Base-by-base conservation (phyloP, 2,797 vertebrate genomes). In the Thripadectes ignobilis region DNA sequence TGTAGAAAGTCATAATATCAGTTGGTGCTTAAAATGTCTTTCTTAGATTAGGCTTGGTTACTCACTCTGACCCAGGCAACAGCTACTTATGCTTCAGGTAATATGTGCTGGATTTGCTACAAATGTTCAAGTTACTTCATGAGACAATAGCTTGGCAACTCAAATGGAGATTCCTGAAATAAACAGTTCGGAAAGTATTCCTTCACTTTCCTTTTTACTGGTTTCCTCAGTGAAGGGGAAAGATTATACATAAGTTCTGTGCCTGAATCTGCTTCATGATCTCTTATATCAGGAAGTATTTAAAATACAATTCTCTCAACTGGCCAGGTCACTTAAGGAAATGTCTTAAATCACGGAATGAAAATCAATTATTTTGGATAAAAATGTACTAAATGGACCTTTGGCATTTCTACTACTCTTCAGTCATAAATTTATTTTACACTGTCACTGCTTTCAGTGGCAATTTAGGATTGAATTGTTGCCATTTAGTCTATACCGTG, bases 381-480 rank as follows among this genome's bases (percentile, higher is more conserved):
- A 65, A 63, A 67, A 79, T 85, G 36, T 38, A 10, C 20, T 83
- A 91, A 95, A 65, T 68, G 49, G 34, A 7, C 34, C 34, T 14
- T 86, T 91, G 73, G 69, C 82, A 51, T 46, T 30, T 57, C 41
- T 88, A 7, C 45, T 72, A 2, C 14, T 83, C 19, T 67, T 41
- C 34, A 54, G 41, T 57, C 82, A 46, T 67, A 78, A 81, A 85
- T 89, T 12, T 38, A 30, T 92, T 90, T 84, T 52, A 48, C 23
- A 27, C 7, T 51, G 46, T 62, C 38, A 30, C 24, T 90, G 23
- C 46, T 88, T 91, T 81, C 62, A 34, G 62, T 43, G 80, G 69
- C 73, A 88, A 89, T 93, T 92, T 59, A 41, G 36, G 39, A 29
- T 83, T 93, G 87, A 89, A 75, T n/a, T 68, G 20, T n/a, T 94